Conservation (phyloP, 2,797 vertebrate genomes). For the Lagorchestes hirsutus region DNA sequence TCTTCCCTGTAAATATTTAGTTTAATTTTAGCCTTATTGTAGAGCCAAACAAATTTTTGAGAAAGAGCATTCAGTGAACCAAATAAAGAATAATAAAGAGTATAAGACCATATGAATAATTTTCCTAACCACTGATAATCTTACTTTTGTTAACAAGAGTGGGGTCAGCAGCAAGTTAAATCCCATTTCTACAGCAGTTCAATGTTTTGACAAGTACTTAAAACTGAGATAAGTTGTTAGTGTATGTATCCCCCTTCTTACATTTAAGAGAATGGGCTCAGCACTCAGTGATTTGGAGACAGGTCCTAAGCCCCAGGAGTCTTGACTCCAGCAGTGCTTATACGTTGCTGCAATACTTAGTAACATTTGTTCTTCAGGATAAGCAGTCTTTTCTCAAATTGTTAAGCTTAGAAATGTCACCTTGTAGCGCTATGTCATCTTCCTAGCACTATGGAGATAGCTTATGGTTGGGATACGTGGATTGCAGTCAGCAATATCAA, state of each 20-base stretch:
- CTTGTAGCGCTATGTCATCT: not conserved
- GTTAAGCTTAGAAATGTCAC: slow-evolving; percentile 5
- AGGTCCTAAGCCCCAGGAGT: slow-evolving; percentile 5
- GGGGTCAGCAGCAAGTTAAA: slow-evolving; percentile 9
- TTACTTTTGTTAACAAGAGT: slow-evolving; percentile 34
- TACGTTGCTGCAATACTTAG: not conserved
- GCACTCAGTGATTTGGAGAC: slow-evolving; percentile 8
- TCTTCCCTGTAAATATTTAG: not conserved
- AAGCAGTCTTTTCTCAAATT: slow-evolving; percentile 3
- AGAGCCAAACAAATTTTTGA: not conserved
- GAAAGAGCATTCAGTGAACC: not conserved
- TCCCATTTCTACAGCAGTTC: slow-evolving; percentile 28
- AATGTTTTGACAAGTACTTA: slow-evolving; percentile 46
- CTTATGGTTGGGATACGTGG: not conserved
- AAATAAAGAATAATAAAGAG: not conserved
- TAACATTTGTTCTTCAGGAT: slow-evolving; percentile 26
- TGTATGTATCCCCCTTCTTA: slow-evolving; percentile 25
- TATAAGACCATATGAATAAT: not conserved
- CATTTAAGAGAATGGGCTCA: slow-evolving; percentile 18
- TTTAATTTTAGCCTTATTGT: not conserved
- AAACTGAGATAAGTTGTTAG: slow-evolving; percentile 1
- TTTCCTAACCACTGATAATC: not conserved
- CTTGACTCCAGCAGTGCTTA: slow-evolving; percentile 7
- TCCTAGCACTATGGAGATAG: not conserved
- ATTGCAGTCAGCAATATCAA: slow-evolving; percentile 21